These are phyloP conservation scores for Montipora cactus DNA, from an alignment of 64 coral and sea anemone genomes.

Conservation along the genomic window DNA sequence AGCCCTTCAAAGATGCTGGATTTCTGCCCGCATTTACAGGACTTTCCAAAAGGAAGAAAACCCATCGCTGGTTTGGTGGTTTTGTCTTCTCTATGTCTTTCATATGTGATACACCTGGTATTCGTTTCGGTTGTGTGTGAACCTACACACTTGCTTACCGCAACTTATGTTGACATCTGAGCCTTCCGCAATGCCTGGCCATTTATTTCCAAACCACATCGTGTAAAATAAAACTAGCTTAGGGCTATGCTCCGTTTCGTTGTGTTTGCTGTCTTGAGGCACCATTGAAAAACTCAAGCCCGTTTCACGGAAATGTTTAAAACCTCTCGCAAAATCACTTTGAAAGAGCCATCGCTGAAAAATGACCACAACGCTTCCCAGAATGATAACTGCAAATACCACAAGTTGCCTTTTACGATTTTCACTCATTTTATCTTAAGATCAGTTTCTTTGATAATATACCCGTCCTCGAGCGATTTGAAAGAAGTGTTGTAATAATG, in stretches of 20 bases:
- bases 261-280: not conserved
- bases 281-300: no score
- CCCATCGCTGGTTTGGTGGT: slow-evolving; percentile 59
- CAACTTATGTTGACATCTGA: slow-evolving; percentile 12
- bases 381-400: not conserved
- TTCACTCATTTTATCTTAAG: no score
- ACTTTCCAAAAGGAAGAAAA: slow-evolving; percentile 58
- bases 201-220: not conserved
- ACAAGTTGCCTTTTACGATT: no score
- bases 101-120: slow-evolving; percentile 16
- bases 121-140: not conserved
- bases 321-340: not conserved
- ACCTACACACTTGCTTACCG: not conserved
- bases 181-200: not conserved
- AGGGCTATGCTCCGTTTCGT: not conserved
- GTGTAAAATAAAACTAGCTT: slow-evolving; percentile 1
- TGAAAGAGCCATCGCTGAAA: not conserved
- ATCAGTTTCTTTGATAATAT: no score
- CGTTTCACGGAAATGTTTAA: no score
- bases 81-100: not conserved
- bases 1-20: not conserved
- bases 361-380: not conserved
- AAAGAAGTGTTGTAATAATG: no score
- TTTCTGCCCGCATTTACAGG: slow-evolving; percentile 20
- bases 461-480: no score